phyloP scores from a whole-genome alignment of 1,140 invertebrate genomes.

The Hypsibius dujardini region DNA sequence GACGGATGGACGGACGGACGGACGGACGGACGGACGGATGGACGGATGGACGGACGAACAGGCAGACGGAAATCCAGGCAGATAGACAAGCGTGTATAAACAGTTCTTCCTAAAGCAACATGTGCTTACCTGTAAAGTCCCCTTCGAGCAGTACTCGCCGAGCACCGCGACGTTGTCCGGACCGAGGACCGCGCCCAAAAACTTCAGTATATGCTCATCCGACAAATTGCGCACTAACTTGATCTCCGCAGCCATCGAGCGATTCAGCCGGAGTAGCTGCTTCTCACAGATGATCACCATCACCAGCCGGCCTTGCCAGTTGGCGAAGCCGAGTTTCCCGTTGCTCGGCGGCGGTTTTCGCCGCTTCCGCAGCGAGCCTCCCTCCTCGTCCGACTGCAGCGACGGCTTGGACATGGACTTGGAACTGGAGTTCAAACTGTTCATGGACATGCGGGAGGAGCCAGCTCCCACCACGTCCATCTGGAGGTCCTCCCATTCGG shows the following conservation, averaged over 20 bases:
- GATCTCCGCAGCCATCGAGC: not conserved
- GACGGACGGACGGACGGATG: too few species aligned
- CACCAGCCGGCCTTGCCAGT: not conserved
- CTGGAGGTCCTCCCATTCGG: too few species aligned
- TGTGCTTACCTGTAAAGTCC: constrained; percentile 1
- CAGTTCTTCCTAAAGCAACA: not conserved
- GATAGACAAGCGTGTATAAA: not conserved
- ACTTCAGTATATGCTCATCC: not conserved
- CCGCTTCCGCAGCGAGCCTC: not conserved
- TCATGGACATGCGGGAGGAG: not conserved
- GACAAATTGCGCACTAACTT: not conserved
- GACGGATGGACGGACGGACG: too few species aligned
- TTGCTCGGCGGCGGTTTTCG: not conserved
- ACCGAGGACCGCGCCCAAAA: not conserved
- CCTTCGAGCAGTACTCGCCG: constrained; percentile 4
- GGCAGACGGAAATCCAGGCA: too few species aligned
- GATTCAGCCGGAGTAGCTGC: not conserved
- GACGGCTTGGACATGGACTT: not conserved
- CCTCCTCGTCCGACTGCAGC: not conserved
- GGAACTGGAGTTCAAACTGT: not conserved
- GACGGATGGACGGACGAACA: too few species aligned
- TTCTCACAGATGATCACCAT: not conserved
- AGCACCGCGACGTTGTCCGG: not conserved
- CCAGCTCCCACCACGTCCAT: not conserved
- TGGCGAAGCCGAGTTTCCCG: not conserved